Conservation (phyloP, 2,888 invertebrate genomes). For the Lamellibrachia satsuma region DNA sequence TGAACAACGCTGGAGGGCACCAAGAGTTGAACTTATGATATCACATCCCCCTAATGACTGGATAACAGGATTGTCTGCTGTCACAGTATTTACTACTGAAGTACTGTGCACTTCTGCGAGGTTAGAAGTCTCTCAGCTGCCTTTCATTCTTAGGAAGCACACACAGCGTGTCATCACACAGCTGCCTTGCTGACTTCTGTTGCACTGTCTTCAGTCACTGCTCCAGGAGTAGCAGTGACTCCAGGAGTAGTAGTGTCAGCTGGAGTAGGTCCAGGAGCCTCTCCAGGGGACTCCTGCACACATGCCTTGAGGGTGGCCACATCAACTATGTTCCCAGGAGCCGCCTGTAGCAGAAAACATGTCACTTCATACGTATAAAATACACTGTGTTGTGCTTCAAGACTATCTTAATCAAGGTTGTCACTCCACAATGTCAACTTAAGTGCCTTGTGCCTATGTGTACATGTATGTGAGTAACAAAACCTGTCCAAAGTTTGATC, state of each 20-base stretch:
- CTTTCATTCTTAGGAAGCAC: neutral
- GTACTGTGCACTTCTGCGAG: neutral
- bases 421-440: no score
- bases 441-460: neutral
- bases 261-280: neutral
- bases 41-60: neutral
- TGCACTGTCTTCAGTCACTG: neutral
- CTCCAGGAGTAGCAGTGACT: neutral
- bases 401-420: no score
- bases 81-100: neutral
- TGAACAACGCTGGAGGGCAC: neutral
- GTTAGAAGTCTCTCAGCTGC: neutral
- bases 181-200: neutral
- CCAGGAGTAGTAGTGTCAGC: neutral
- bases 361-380: neutral
- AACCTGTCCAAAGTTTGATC: neutral
- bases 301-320: neutral
- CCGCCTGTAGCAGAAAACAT: neutral
- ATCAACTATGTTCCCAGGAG: neutral
- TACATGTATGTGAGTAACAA: neutral
- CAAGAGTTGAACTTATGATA: neutral
- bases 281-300: neutral
- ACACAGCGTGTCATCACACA: neutral
- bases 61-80: neutral
- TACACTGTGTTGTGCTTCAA: neutral